Percentiles rank a stretch among this genome's conserved stretches.
These are phyloP conservation scores for Takifugu ocellatus DNA, from an alignment of 2,797 vertebrate species.

Conservation along the genomic window DNA sequence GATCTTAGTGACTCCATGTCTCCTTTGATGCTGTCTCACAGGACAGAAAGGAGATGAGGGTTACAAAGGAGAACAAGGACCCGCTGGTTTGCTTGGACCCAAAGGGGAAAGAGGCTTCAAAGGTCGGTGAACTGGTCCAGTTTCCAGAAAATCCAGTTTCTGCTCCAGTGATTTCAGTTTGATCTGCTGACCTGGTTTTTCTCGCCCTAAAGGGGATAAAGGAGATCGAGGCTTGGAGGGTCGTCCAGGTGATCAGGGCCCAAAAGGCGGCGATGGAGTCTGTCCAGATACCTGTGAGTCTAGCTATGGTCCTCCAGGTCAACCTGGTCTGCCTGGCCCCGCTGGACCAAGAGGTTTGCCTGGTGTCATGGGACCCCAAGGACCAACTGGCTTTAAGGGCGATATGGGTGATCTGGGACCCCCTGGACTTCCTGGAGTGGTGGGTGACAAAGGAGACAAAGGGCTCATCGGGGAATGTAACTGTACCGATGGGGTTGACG, in stretches of 20 bases:
- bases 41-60: constrained; percentile 71
- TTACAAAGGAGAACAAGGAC: constrained; percentile 52
- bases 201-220: constrained; percentile 62
- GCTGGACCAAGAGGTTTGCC: constrained; percentile 51
- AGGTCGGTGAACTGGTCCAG: constrained; percentile 41
- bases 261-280: constrained; percentile 57
- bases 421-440: constrained; percentile 36
- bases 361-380: constrained; percentile 37
- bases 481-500: constrained; percentile 40
- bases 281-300: constrained; percentile 59
- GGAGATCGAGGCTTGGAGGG: constrained; percentile 59
- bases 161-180: neutral
- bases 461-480: constrained; percentile 54
- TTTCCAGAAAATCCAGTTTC: neutral
- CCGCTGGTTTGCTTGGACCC: constrained; percentile 38
- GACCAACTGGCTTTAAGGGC: constrained; percentile 55
- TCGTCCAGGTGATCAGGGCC: constrained; percentile 47
- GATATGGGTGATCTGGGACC: constrained; percentile 50
- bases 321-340: constrained; percentile 51
- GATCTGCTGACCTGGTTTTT: neutral
- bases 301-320: constrained; percentile 38
- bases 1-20: neutral
- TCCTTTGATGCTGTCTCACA: constrained; percentile 22
- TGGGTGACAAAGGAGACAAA: constrained; percentile 45
- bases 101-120: constrained; percentile 64